phyloP scores from a whole-genome alignment of 1,140 invertebrate species.

The Hylaeus volcanicus region DNA sequence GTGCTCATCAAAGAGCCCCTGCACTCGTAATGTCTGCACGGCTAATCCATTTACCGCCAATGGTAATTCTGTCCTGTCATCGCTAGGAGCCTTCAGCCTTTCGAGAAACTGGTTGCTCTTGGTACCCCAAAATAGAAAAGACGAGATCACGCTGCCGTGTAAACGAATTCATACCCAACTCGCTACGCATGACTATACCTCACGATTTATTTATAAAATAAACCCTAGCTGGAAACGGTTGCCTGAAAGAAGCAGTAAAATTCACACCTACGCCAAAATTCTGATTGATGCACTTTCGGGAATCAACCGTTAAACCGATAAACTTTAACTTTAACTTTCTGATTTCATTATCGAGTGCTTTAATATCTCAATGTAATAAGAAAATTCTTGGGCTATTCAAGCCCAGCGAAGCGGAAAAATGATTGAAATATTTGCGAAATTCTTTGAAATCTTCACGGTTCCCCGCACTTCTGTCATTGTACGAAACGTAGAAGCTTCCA shows the following conservation, averaged over 20 bases:
- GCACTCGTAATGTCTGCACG: slow-evolving; percentile 65
- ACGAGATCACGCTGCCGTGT: not conserved
- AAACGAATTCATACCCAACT: slow-evolving; percentile 37
- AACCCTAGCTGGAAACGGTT: too few relatives aligned
- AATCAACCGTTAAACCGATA: not conserved
- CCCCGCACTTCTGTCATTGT: not conserved
- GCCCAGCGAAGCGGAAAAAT: too few relatives aligned
- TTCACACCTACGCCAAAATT: too few relatives aligned
- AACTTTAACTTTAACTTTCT: not conserved
- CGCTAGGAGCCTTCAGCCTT: slow-evolving; percentile 47
- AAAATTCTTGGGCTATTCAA: too few relatives aligned
- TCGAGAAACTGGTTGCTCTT: slow-evolving; percentile 35
- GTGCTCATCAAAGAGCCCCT: slow-evolving; percentile 67
- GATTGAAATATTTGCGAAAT: not conserved
- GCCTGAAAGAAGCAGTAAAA: too few relatives aligned
- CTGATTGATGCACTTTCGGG: not conserved
- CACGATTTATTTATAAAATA: too few relatives aligned
- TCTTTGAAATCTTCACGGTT: not conserved
- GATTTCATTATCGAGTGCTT: not conserved
- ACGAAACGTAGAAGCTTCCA: slow-evolving; percentile 16
- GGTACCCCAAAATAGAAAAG: slow-evolving; percentile 39
- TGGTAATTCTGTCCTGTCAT: slow-evolving; percentile 66
- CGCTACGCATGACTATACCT: not conserved
- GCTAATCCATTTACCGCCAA: slow-evolving; percentile 70
- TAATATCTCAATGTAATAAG: not conserved